Evolutionary conservation across 2,113 vertebrate species (phyloP).

Genomic region (Cynocephalus volans): DNA sequence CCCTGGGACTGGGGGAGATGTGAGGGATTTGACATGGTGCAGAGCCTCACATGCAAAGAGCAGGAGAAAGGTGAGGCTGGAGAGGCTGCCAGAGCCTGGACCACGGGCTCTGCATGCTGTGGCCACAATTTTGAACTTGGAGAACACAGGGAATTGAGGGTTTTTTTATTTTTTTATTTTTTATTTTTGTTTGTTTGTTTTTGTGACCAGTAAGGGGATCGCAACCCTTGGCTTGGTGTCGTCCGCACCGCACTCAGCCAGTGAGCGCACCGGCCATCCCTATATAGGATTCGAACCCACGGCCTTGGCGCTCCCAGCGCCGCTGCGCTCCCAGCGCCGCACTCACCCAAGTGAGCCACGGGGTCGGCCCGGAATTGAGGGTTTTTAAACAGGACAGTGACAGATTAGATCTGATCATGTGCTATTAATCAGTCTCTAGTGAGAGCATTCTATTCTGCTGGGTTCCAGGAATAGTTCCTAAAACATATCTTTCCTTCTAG

Average conservation of each 20-base stretch:
- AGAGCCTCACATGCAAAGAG: not conserved
- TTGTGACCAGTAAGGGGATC: too few relatives aligned
- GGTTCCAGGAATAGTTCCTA: slow-evolving; percentile 48
- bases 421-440: not conserved
- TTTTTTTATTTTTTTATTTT: too few relatives aligned
- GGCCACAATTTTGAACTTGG: not conserved
- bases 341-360: too few relatives aligned
- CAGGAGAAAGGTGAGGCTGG: not conserved
- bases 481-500: slow-evolving; percentile 14
- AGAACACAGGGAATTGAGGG: not conserved
- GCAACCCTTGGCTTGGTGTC: too few relatives aligned
- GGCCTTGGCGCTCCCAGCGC: too few relatives aligned
- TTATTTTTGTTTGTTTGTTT: too few relatives aligned
- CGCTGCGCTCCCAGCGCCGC: too few relatives aligned
- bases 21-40: not conserved
- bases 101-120: not conserved
- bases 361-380: too few relatives aligned
- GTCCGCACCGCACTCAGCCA: too few relatives aligned
- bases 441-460: slow-evolving; percentile 43
- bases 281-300: too few relatives aligned
- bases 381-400: not conserved
- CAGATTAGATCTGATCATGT: not conserved
- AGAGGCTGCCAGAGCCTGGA: not conserved
- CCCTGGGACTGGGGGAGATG: not conserved
- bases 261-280: too few relatives aligned